Conservation (phyloP, 2,797 vertebrate species). For the Enteromius trimaculatus region DNA sequence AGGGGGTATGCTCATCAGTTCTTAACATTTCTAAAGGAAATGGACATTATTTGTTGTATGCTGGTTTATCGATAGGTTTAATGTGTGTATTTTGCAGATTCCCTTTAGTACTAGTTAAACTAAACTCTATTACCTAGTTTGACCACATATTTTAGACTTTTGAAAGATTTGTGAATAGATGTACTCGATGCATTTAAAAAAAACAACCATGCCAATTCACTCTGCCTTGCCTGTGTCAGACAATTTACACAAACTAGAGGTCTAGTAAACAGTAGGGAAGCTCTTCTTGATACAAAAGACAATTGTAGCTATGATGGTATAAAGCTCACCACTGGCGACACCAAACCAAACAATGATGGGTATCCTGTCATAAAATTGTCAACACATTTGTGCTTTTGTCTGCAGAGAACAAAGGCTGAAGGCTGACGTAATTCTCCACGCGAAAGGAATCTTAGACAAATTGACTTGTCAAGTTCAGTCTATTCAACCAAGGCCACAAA, state of each 20-base stretch:
- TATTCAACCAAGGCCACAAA: not conserved
- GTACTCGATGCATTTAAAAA: not conserved
- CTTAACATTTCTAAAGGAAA: not conserved
- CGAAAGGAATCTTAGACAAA: not conserved
- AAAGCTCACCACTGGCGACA: slow-evolving; percentile 22
- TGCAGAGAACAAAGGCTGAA: not conserved
- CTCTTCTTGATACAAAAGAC: slow-evolving; percentile 30
- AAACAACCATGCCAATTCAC: not conserved
- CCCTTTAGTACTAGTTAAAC: not conserved
- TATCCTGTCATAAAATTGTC: slow-evolving; percentile 17
- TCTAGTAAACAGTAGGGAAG: slow-evolving; percentile 27
- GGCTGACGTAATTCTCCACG: not conserved
- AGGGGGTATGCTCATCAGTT: not conserved
- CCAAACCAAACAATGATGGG: not conserved
- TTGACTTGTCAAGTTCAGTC: not conserved
- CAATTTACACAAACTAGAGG: slow-evolving; percentile 13
- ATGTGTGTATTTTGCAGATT: not conserved
- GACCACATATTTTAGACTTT: not conserved
- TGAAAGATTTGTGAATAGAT: not conserved
- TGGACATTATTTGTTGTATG: not conserved
- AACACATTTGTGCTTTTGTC: slow-evolving; percentile 11
- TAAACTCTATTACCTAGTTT: not conserved
- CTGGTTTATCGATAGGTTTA: not conserved
- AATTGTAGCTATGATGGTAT: not conserved
- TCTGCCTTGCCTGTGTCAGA: slow-evolving; percentile 1